Evolutionary conservation across 2,797 vertebrate genomes (phyloP), one percentile per base, ranked within the genome.

Genomic region (Kryptopterus vitreolus): DNA sequence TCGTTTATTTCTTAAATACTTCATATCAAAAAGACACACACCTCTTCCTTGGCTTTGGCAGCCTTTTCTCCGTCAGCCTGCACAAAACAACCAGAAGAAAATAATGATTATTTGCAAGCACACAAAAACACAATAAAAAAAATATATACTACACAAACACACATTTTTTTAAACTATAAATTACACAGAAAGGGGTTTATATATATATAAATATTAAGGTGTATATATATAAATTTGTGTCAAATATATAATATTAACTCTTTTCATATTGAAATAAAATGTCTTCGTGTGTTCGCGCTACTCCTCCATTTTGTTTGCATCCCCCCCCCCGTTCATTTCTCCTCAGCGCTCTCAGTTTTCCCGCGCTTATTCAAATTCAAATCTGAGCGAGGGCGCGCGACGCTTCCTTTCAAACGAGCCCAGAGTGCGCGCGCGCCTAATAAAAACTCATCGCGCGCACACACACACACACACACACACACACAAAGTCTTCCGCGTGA

Each of bases 301-400:
- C 12, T 59, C 72, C 72, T 18, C 72, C 72, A 75, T 68, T 55
- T 78, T 78, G 63, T 53, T 11, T 59, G 12, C 1, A 9, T 26
- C 43, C 31, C 29, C 20, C 20, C 11, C 11, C 13, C 20, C 20
- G 10, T 31, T 22, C 50, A 55, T 31, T 5, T 33, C 31, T 43
- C 38, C 38, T 43, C 38, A 43, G 12, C 9, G 46, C 31, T 16
- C 43, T 31, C 55, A 8, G 43, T 6, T 50, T 91, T 94, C 93
- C 92, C 94, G 94, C 94, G 85, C 89, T 87, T 91, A 91, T 95
- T 94, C 92, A 92, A 95, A 95, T 95, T 94, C 92, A 93, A 95
- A 94, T 77, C n/a, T 4, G 65, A 69, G 70, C 80, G 77, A 43
- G 85, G 87, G 81, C 69, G 93, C 93, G 91, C 91, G 90, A 91